Conservation (phyloP, 2,888 invertebrate genomes). For the Cephalotes varians region DNA sequence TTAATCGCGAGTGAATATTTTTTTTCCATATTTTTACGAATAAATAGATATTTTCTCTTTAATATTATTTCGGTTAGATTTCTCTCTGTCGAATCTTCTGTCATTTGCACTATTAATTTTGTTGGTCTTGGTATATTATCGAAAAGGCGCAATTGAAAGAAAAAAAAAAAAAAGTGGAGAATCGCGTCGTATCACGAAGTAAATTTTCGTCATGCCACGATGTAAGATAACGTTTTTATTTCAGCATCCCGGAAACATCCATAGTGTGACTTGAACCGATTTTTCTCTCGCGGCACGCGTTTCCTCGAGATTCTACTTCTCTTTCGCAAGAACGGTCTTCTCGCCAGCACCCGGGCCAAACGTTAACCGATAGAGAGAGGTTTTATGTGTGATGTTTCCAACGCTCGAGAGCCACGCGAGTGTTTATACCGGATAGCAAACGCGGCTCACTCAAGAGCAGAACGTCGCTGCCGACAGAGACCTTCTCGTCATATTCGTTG, state of each 20-base stretch:
- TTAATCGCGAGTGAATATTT: background rate
- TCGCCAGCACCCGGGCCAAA: background rate
- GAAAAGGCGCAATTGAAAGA: background rate
- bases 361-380: slow-evolving; percentile 43
- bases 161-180: background rate
- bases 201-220: slow-evolving; percentile 7
- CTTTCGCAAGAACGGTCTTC: background rate
- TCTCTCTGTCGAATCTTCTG: background rate
- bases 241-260: slow-evolving; percentile 30
- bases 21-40: background rate
- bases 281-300: slow-evolving; percentile 67
- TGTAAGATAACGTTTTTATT: slow-evolving; percentile 60
- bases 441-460: background rate
- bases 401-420: slow-evolving; percentile 26
- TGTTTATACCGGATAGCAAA: slow-evolving; percentile 41
- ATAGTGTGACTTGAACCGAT: slow-evolving; percentile 58
- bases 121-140: background rate
- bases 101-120: slow-evolving; percentile 5
- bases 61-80: background rate
- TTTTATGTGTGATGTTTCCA: slow-evolving; percentile 41
- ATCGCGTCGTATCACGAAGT: background rate
- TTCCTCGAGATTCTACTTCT: slow-evolving; percentile 63
- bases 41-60: background rate
- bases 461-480: slow-evolving; percentile 9
- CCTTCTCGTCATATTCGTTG: slow-evolving; percentile 20